Evolutionary conservation across 92 coral and sea anemone species (phyloP).

Genomic region (Phymanthus crucifer): DNA sequence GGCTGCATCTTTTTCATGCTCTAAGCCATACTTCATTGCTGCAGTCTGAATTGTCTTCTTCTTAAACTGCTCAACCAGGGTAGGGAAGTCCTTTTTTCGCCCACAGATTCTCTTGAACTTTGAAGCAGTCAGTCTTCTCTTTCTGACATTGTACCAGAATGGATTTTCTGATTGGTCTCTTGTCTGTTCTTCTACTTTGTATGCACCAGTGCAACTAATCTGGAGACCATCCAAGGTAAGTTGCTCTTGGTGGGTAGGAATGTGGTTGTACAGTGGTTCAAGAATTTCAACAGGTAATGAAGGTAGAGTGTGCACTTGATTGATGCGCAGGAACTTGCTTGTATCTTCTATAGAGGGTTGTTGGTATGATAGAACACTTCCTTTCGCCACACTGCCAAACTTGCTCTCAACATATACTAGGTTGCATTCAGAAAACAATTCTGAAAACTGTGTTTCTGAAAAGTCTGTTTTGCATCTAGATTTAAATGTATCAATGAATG

Average conservation of each 20-base stretch:
- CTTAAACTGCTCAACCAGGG: slow-evolving; percentile 24
- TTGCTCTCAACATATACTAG: slow-evolving; percentile 6
- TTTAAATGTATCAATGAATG: slow-evolving; percentile 27
- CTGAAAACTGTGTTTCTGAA: slow-evolving; percentile 36
- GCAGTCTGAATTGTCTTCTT: slow-evolving; percentile 16
- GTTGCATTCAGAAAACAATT: slow-evolving; percentile 10
- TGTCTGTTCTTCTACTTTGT: slow-evolving; percentile 28
- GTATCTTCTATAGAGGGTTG: slow-evolving; percentile 7
- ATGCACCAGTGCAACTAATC: slow-evolving; percentile 19
- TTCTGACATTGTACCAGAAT: slow-evolving; percentile 38
- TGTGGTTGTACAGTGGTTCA: slow-evolving; percentile 20
- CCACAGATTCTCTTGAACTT: slow-evolving; percentile 41
- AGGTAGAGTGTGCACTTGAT: slow-evolving; percentile 32
- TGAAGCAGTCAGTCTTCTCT: slow-evolving; percentile 45
- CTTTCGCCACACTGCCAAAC: slow-evolving; percentile 43
- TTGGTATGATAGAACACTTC: slow-evolving; percentile 47
- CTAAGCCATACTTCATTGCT: slow-evolving; percentile 43
- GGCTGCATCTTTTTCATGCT: slow-evolving; percentile 41
- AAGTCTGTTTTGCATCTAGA: background rate
- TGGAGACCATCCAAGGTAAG: slow-evolving; percentile 19
- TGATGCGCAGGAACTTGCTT: slow-evolving; percentile 18
- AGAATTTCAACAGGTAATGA: slow-evolving; percentile 32
- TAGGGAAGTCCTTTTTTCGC: slow-evolving; percentile 31
- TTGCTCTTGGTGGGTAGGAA: slow-evolving; percentile 17
- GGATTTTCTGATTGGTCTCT: slow-evolving; percentile 51